These are phyloP conservation scores for Synanceia verrucosa DNA, from an alignment of 2,797 vertebrate genomes.

Conservation along the genomic window DNA sequence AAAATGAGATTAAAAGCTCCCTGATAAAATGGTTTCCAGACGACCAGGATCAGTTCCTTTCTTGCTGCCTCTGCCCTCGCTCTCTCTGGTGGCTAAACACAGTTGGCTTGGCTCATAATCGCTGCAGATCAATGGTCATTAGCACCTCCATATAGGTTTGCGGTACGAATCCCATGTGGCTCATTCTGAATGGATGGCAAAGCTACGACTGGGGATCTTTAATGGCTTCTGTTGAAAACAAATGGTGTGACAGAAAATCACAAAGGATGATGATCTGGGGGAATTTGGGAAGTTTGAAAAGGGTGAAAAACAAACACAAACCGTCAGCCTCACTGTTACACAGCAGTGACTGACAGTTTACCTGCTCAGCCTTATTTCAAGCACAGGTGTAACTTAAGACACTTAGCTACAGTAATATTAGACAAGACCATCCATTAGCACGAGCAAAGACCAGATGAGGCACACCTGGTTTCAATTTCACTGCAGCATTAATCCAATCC, in stretches of 20 bases:
- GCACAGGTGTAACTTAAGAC: background rate
- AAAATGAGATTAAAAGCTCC: background rate
- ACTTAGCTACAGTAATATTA: background rate
- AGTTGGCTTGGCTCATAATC: slow-evolving; percentile 34
- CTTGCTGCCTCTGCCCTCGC: background rate
- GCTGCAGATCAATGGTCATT: slow-evolving; percentile 42
- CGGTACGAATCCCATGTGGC: background rate
- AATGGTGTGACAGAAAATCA: background rate
- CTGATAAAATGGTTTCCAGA: background rate
- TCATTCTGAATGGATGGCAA: background rate
- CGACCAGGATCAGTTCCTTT: slow-evolving; percentile 6
- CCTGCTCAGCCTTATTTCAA: background rate
- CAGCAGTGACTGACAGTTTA: background rate
- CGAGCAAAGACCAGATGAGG: too few relatives aligned
- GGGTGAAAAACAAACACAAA: background rate
- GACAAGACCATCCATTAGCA: background rate
- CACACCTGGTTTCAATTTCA: background rate
- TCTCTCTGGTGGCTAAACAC: slow-evolving; percentile 27
- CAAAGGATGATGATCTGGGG: background rate
- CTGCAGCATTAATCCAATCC: too few relatives aligned
- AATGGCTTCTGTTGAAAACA: background rate
- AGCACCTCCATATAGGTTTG: slow-evolving; percentile 27
- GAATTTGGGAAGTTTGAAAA: background rate
- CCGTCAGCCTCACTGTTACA: background rate
- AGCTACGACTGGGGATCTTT: background rate